Evolutionary conservation across 2,888 invertebrate species (phyloP).

Genomic region (Melinopterus prodromus): DNA sequence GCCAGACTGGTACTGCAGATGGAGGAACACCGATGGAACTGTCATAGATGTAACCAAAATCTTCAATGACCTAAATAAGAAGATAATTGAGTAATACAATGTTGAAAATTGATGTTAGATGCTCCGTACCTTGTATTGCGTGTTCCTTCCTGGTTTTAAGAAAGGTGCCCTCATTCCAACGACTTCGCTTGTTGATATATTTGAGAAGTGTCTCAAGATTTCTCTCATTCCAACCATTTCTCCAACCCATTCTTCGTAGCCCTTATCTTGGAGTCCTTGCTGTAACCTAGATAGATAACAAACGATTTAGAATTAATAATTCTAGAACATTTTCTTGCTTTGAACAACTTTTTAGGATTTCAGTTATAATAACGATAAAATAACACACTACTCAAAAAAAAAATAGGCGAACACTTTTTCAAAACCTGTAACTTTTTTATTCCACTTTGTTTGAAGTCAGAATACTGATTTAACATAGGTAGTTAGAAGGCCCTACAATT

Average conservation of each 20-base stretch:
- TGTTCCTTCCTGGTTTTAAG: constrained; percentile 90
- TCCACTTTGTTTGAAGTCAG: too few relatives aligned
- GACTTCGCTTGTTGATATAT: constrained; percentile 81
- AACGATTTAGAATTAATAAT: constrained; percentile 28
- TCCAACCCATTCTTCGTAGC: constrained; percentile 92
- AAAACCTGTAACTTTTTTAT: too few relatives aligned
- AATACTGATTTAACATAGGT: too few relatives aligned
- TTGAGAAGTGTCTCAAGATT: constrained; percentile 82
- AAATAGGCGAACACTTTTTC: too few relatives aligned
- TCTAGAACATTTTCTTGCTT: too few relatives aligned
- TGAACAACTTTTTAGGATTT: too few relatives aligned
- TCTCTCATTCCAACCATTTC: constrained; percentile 95
- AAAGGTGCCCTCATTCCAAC: constrained; percentile 90
- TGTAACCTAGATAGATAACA: constrained; percentile 65
- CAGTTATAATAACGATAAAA: too few relatives aligned
- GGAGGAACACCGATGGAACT: constrained; percentile 91
- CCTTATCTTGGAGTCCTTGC: constrained; percentile 86
- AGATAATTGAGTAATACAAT: constrained; percentile 14
- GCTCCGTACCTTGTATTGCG: constrained; percentile 81
- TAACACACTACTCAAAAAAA: too few relatives aligned
- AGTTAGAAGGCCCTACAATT: too few relatives aligned
- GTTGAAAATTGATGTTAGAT: background rate
- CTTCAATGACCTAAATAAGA: constrained; percentile 79
- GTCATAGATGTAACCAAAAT: constrained; percentile 92
- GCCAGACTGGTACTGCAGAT: constrained; percentile 84